These are phyloP conservation scores for Trichonephila clavata DNA, from an alignment of 1,140 invertebrate species.

Conservation along the genomic window DNA sequence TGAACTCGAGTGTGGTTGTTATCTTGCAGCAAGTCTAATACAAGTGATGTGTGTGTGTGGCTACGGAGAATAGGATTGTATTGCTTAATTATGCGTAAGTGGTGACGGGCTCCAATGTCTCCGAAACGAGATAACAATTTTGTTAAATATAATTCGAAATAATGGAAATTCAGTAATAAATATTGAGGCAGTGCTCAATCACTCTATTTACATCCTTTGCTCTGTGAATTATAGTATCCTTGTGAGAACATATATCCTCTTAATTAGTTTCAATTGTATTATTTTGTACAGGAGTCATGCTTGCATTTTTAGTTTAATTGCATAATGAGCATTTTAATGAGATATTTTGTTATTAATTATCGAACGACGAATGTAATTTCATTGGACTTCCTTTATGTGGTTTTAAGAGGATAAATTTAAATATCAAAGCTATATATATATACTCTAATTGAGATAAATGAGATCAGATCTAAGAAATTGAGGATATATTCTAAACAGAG, in stretches of 20 bases:
- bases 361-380: too few species aligned
- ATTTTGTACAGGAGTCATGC: background rate
- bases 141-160: background rate
- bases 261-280: background rate
- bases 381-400: too few species aligned
- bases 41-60: background rate
- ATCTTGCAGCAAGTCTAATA: constrained; percentile 38
- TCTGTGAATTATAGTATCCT: background rate
- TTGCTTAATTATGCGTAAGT: background rate
- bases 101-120: background rate
- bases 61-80: constrained; percentile 7
- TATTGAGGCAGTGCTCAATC: background rate
- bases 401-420: too few species aligned
- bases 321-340: too few species aligned
- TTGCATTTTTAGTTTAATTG: too few species aligned
- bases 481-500: too few species aligned
- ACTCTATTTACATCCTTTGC: background rate
- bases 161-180: background rate
- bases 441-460: too few species aligned
- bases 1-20: constrained; percentile 14
- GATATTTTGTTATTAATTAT: too few species aligned
- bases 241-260: background rate
- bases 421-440: too few species aligned
- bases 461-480: too few species aligned
- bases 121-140: background rate